Evolutionary conservation across 2,797 vertebrate species (phyloP), one percentile per base, ranked within the genome.

Genomic region (Rhynchonycteris naso): DNA sequence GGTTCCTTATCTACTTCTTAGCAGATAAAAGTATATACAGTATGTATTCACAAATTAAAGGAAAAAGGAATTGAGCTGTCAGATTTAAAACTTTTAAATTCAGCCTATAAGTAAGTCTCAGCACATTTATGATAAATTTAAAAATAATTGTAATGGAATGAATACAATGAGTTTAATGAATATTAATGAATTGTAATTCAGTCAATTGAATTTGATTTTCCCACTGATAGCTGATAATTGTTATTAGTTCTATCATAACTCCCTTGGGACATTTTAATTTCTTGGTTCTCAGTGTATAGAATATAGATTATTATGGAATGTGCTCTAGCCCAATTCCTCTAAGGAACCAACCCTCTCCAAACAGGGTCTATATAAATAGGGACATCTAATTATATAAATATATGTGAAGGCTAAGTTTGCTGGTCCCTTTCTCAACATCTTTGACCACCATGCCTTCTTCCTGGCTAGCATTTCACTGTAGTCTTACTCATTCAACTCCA

Each of bases 11-110:
- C 14, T 4, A 7, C 33, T 80, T 85, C 47, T 85, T 66, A 52
- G 10, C 43, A 65, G 61, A 81, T 59, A 58, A 7, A 76, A 33
- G 50, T 24, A 0, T n/a, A 14, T 0, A 38, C 16, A 5, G 4
- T 63, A 30, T 0, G 10, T 26, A 43, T 35, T 61, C 56, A 75
- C 63, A 72, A 52, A 52, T 16, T 1, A 19, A 86, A 80, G 33
- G 21, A 38, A 79, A 83, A 61, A 14, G 8, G 16, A 89, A 12
- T 83, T 18, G 33, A 74, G 52, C 54, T 1, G 2, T 72, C 38
- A 68, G 26, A 9, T 78, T 86, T 71, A 74, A 72, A 82, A 85
- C 28, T 43, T 69, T 80, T 33, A 38, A 85, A 59, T 72, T 80
- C 33, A 76, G 30, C 8, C 50, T 81, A 4, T 35, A 59, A 56